Percentiles rank a stretch among this genome's conserved stretches.
phyloP scores from a whole-genome alignment of 2,888 invertebrate species.

The Lacanobia oleracea region DNA sequence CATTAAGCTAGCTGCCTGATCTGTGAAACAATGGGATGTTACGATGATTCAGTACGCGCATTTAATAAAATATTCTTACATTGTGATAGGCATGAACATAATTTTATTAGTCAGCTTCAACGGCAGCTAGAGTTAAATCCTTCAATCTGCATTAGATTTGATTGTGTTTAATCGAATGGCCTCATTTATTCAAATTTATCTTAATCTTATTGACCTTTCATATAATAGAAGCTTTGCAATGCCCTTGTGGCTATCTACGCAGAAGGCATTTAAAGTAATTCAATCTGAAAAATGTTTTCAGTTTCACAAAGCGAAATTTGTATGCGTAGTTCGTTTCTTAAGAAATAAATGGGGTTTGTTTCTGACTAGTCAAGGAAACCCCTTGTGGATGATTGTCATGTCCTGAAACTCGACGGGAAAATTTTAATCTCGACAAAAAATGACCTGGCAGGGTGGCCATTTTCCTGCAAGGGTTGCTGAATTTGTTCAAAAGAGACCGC shows the following conservation, averaged over 20 bases:
- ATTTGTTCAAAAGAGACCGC: too few species aligned
- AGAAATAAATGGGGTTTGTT: background rate
- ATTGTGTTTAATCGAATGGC: conserved; percentile 20
- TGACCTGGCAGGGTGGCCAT: background rate
- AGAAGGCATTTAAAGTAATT: conserved; percentile 23
- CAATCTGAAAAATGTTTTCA: conserved; percentile 1
- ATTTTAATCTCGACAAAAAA: conserved; percentile 26
- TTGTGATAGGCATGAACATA: conserved; percentile 27
- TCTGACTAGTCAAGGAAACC: background rate
- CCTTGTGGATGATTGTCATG: background rate
- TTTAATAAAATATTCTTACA: conserved; percentile 41
- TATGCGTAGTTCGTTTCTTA: background rate
- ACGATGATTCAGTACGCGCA: conserved; percentile 47
- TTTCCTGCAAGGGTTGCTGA: too few species aligned
- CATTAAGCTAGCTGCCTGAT: conserved; percentile 43
- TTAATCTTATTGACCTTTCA: conserved; percentile 28
- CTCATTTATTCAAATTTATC: conserved; percentile 37
- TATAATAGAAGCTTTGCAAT: conserved; percentile 12
- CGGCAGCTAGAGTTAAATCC: conserved; percentile 24
- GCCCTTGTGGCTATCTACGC: conserved; percentile 4
- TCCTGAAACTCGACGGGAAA: conserved; percentile 6
- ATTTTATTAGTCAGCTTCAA: conserved; percentile 24
- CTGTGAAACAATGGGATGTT: conserved; percentile 55
- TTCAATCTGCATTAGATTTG: conserved; percentile 18
- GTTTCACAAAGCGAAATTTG: background rate